A percentile compares a stretch with the other conserved stretches of the same genome.
Conservation (phyloP, 2,113 vertebrate genomes). For the Oenanthe melanoleuca region DNA sequence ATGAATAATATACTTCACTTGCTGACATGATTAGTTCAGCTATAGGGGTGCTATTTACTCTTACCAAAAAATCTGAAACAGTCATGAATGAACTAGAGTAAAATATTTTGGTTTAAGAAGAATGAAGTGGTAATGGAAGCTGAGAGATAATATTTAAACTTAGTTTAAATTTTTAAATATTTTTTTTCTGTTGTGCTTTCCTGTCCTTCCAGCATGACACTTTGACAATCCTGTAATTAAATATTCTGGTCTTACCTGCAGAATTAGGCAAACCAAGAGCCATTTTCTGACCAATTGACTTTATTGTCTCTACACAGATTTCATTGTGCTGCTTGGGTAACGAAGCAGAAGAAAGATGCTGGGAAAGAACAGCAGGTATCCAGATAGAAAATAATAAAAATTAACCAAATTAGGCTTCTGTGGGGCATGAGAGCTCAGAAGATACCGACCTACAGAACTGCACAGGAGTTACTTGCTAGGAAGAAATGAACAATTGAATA, state of each 20-base stretch:
- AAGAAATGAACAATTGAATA: background rate
- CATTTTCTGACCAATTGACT: slow-evolving; percentile 61
- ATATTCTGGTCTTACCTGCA: background rate
- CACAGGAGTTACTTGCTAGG: background rate
- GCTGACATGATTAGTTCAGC: background rate
- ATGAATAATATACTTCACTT: background rate
- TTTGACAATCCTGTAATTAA: background rate
- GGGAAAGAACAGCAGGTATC: slow-evolving; percentile 32
- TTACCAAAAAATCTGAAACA: background rate
- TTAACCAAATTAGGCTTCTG: background rate
- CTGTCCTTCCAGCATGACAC: background rate
- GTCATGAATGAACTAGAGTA: background rate
- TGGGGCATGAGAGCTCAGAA: background rate
- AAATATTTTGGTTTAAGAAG: background rate
- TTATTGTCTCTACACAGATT: slow-evolving; percentile 36
- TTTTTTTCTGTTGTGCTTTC: background rate
- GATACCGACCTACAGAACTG: background rate
- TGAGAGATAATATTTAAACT: background rate
- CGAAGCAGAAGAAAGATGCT: slow-evolving; percentile 28
- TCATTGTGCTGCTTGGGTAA: slow-evolving; percentile 45
- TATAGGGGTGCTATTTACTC: background rate
- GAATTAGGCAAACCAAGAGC: background rate
- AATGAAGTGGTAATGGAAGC: background rate
- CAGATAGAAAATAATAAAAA: slow-evolving; percentile 20
- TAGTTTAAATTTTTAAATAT: background rate